Evolutionary conservation across 30 jellyfish, hydroid and myxozoan species (phyloP), one percentile per base, ranked within the genome.

Genomic region (Turritopsis rubra): DNA sequence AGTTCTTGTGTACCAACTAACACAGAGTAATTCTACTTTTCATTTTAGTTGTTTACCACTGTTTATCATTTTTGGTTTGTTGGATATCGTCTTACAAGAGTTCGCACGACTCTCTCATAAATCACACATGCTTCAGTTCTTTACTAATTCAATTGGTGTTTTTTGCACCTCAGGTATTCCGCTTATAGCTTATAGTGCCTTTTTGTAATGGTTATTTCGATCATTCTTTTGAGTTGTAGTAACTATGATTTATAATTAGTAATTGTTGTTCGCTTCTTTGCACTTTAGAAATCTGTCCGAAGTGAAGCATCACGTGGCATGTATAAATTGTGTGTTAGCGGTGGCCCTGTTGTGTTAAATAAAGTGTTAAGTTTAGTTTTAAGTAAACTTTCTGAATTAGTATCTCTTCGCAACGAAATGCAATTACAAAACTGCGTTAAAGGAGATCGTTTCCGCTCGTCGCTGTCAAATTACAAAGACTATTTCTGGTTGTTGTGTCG

Each of bases 221-320:
- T n/a, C n/a, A n/a, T n/a, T n/a, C n/a, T n/a, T n/a, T n/a, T n/a
- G n/a, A n/a, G n/a, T 70, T 70, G 13, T 18, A n/a, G n/a, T n/a
- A n/a, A n/a, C n/a, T n/a, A n/a, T n/a, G n/a, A n/a, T n/a, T n/a
- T n/a, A n/a, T n/a, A n/a, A n/a, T n/a, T 60, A 60, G 73, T 60
- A 60, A 18, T 54, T 60, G 21, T 60, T 18, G 19, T 0, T 23
- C 73, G 21, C 73, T 0, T 18, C 73, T 24, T 77, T 29, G 52
- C 66, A 26, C 86, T 75, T n/a, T 66, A 93, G 99, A 86, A 88
- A 85, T 93, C 99, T 5, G 99, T 93, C 17, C 95, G 99, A 20
- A 79, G 95, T n/a, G 99, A 93, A 71, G 99, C 96, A 71, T 86
- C 99, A 7, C 94, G 96, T 71, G 99, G 99, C n/a, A 83, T 93